Conservation (phyloP, 1,140 invertebrate species). For the Drosophila tani region DNA sequence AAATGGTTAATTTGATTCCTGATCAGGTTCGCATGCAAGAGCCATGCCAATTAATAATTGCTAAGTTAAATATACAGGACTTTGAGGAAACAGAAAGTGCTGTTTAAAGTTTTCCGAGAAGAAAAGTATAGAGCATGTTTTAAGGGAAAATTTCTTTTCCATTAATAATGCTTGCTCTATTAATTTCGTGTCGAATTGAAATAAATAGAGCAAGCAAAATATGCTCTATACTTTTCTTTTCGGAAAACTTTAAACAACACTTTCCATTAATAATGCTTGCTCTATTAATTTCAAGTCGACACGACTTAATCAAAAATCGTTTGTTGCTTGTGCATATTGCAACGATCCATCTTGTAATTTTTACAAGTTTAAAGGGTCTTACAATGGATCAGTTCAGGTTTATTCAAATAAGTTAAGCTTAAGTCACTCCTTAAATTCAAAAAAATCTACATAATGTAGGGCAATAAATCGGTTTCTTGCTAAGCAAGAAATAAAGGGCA, state of each 20-base stretch:
- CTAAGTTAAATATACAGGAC: neutral
- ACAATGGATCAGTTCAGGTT: neutral
- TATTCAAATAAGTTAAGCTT: neutral
- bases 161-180: too few species aligned
- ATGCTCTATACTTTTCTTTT: neutral
- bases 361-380: neutral
- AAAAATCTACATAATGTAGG: neutral
- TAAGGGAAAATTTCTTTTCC: too few species aligned
- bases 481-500: neutral
- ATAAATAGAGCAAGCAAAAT: too few species aligned
- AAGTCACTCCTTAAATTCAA: neutral
- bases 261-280: neutral
- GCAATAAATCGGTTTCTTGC: neutral
- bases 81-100: neutral
- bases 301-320: neutral
- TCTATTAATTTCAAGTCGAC: too few species aligned
- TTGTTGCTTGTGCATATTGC: conserved; percentile 1
- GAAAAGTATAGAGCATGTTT: too few species aligned
- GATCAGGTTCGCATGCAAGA: neutral
- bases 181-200: too few species aligned
- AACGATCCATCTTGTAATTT: neutral
- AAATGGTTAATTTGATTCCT: neutral
- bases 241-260: neutral
- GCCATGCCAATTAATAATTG: neutral
- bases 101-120: neutral